Evolutionary conservation across 2,888 invertebrate genomes (phyloP).

Genomic region (Stegophylla sp.): DNA sequence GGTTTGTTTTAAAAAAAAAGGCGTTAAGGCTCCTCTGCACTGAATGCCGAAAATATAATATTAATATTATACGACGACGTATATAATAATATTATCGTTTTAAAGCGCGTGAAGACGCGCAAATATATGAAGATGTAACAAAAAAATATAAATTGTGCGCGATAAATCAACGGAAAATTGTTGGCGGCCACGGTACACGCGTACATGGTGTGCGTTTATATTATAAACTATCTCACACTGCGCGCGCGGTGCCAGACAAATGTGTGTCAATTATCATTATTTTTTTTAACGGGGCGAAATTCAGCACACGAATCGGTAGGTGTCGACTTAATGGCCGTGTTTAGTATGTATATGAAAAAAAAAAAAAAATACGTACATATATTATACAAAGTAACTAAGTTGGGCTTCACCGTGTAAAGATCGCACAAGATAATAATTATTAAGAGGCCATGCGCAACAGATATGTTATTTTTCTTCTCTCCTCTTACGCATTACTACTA

Average conservation of each 20-base stretch:
- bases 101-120: not conserved
- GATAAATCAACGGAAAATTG: conserved; percentile 52
- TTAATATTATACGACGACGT: conserved; percentile 10
- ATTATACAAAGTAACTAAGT: conserved; percentile 18
- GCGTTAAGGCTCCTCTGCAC: not conserved
- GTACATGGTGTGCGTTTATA: conserved; percentile 6
- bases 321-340: conserved; percentile 55
- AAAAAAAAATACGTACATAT: not conserved
- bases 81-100: conserved; percentile 11
- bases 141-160: conserved; percentile 1
- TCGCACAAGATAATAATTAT: conserved; percentile 26
- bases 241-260: conserved; percentile 31
- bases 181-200: conserved; percentile 19
- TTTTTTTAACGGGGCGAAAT: conserved; percentile 50
- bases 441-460: conserved; percentile 24
- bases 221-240: conserved; percentile 49
- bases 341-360: not conserved
- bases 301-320: conserved; percentile 49
- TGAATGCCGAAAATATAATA: conserved; percentile 7
- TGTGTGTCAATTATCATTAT: conserved; percentile 56
- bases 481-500: not conserved
- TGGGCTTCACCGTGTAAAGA: conserved; percentile 40
- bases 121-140: conserved; percentile 22
- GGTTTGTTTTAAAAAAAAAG: conserved; percentile 9
- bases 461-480: conserved; percentile 37